Percentiles rank a stretch among this genome's conserved stretches.
Conservation (phyloP, 1,140 invertebrate genomes). For the Saccostrea cuccullata region DNA sequence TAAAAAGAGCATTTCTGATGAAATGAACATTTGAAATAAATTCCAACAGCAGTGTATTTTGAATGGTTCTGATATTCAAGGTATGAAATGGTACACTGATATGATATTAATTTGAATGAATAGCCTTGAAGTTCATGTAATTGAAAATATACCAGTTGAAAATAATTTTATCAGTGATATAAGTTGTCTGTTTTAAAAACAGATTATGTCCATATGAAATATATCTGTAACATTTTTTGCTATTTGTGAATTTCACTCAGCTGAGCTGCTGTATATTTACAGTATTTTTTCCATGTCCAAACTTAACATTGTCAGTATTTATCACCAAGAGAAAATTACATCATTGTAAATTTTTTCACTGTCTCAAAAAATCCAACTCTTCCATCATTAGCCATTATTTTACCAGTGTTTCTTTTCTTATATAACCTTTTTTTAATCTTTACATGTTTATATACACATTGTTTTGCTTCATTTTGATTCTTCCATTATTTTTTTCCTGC, state of each 20-base stretch:
- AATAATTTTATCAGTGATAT: neutral
- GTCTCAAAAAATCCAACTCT: slow-evolving; percentile 1
- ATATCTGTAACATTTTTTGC: neutral
- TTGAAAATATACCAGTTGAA: slow-evolving; percentile 5
- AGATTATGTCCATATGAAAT: neutral
- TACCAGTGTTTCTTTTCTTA: neutral
- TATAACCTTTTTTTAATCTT: neutral
- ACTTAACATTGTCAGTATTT: slow-evolving; percentile 1
- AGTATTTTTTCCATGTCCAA: neutral
- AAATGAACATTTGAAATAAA: neutral
- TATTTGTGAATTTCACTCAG: neutral
- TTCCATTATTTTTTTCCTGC: neutral
- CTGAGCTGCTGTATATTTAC: neutral
- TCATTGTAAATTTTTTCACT: neutral
- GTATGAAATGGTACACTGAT: too few relatives aligned
- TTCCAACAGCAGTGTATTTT: neutral
- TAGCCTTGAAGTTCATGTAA: neutral
- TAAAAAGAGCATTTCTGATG: too few relatives aligned
- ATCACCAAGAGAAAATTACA: neutral
- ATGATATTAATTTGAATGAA: too few relatives aligned
- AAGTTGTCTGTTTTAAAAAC: neutral
- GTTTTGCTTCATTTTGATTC: neutral
- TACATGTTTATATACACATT: neutral
- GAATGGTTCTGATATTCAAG: neutral
- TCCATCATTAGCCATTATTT: neutral